Evolutionary conservation across 2,797 vertebrate genomes (phyloP), one percentile per base, ranked within the genome.

Genomic region (Lepidocolaptes lacrymiger): DNA sequence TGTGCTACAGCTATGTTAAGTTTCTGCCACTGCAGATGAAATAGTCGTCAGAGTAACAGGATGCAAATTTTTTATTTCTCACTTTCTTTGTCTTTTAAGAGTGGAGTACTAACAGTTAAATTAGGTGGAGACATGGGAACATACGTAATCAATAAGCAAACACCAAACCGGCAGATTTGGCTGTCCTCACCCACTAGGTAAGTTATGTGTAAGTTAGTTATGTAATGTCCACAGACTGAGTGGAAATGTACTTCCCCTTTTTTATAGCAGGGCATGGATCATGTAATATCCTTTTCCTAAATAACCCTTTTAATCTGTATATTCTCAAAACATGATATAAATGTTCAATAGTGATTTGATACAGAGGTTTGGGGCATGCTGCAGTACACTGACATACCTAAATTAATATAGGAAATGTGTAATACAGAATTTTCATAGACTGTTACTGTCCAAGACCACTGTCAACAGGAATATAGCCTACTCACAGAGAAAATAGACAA

Each of bases 71-170:
- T 91, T 88, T 58, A 43, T 72, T 88, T 85, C 43, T 82, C 3
- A 1, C 24, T 78, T 91, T 28, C 7, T 94, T 81, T 96, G 28
- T 85, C 30, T 86, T 84, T 84, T 93, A 92, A 99, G 99, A 98
- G 96, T 73, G 99, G 99, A 7, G 99, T 99, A 39, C 85, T 99
- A 95, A 99, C 99, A 15, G 79, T 99, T 89, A 99, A 99, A 92
- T 85, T 99, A 73, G 98, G 99, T 9, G 97, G 97, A 30, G 98
- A 97, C 62, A 98, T 99, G 24, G 99, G 99, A 63, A 99, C 99
- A 1, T 99, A 99, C 0, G 99, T 99, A 82, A 99, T 99, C 97
- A 99, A 99, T 98, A 99, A 99, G 96, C 99, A 99, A 97, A 99
- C 99, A 16, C 99, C 99, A 64, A 99, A 99, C 98, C 98, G 93